These are phyloP conservation scores for Pongo abelii DNA, from an alignment of 2,113 vertebrate species.

Conservation along the genomic window DNA sequence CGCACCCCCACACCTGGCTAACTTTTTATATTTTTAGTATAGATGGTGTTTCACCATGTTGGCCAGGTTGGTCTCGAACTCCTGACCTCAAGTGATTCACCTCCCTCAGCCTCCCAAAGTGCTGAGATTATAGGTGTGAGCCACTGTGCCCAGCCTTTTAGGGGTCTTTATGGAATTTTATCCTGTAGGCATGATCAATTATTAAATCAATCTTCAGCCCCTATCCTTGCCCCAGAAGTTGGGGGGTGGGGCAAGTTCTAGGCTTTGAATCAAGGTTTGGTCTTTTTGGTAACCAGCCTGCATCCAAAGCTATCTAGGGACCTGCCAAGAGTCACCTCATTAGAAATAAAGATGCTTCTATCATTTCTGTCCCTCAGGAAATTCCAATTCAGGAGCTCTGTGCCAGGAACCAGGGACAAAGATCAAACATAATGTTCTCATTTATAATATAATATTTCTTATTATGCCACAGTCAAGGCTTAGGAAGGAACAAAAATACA, in stretches of 20 bases:
- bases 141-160: background rate
- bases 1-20: no score
- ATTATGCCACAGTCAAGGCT: no score
- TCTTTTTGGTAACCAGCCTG: background rate
- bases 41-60: no score
- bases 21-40: no score
- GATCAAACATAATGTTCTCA: background rate
- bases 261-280: background rate
- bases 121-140: no score
- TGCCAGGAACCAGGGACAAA: background rate
- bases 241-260: background rate
- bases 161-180: background rate
- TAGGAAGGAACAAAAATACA: background rate
- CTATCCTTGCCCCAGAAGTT: background rate
- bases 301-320: background rate
- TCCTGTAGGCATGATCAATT: background rate
- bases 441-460: background rate
- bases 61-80: no score
- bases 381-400: background rate
- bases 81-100: no score
- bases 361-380: background rate
- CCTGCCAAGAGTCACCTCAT: background rate
- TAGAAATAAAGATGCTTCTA: background rate
- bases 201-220: background rate
- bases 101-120: no score